Conservation (phyloP, 2,113 vertebrate species). For the Sarotherodon lohbergeri region DNA sequence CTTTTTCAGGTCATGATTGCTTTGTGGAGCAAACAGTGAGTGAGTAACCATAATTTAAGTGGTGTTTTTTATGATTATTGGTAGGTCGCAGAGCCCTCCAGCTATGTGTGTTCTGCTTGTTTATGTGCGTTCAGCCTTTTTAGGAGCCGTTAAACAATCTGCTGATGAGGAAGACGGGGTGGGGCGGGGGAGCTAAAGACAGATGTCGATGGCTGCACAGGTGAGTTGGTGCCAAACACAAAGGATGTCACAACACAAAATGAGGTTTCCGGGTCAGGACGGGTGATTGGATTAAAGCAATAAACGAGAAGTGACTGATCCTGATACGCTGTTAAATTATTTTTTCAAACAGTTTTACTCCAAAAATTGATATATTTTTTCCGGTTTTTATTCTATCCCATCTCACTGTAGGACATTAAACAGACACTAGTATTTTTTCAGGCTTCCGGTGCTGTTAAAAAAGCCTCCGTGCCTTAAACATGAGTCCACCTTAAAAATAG, state of each 20-base stretch:
- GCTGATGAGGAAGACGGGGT: slow-evolving; percentile 25
- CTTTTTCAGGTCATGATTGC: not conserved
- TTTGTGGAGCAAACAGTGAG: not conserved
- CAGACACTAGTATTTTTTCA: not conserved
- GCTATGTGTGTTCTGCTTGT: slow-evolving; percentile 16
- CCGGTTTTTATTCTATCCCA: not conserved
- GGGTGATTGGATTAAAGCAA: not conserved
- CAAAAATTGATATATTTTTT: not conserved
- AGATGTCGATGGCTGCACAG: not conserved
- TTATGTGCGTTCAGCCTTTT: not conserved
- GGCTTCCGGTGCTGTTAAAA: not conserved
- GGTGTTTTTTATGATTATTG: not conserved
- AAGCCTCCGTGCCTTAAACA: not conserved
- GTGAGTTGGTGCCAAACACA: not conserved
- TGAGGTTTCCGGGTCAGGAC: not conserved
- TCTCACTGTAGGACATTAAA: not conserved
- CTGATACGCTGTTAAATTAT: not conserved
- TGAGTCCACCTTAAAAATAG: not conserved
- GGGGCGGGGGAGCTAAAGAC: not conserved
- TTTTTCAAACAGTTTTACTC: not conserved
- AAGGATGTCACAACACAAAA: not conserved
- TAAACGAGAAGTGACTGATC: not conserved
- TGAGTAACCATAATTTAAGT: not conserved
- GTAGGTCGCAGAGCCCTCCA: not conserved
- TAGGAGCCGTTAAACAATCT: slow-evolving; percentile 5